Percentiles rank a stretch among this genome's conserved stretches.
Evolutionary conservation across 2,113 vertebrate genomes (phyloP).

Genomic region (Apteryx owenii): DNA sequence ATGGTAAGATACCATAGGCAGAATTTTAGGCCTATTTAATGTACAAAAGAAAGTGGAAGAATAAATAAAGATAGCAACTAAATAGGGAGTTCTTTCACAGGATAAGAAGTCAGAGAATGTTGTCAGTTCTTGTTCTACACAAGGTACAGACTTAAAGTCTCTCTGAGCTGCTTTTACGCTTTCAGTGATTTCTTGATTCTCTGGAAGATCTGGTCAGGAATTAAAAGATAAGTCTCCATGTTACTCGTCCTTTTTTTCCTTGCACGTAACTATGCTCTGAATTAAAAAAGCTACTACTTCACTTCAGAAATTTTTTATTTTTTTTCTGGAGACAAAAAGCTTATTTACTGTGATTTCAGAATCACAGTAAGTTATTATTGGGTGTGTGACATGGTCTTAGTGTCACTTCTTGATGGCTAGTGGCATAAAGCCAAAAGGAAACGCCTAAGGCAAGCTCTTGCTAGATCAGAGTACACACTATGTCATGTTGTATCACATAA

Average conservation of each 20-base stretch:
- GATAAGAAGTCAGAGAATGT: neutral
- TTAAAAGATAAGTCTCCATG: neutral
- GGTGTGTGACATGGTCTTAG: neutral
- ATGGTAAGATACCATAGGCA: neutral
- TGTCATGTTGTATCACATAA: neutral
- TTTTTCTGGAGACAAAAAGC: neutral
- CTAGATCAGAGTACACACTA: conserved; percentile 1
- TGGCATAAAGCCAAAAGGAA: conserved; percentile 30
- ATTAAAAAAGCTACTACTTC: neutral
- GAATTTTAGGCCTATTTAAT: neutral
- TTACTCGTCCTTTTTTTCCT: neutral
- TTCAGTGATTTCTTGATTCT: neutral
- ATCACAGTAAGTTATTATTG: neutral
- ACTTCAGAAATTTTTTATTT: neutral
- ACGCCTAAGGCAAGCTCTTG: neutral
- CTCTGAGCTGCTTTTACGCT: neutral
- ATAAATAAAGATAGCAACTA: neutral
- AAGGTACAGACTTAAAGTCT: neutral
- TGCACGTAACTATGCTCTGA: neutral
- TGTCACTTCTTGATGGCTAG: neutral
- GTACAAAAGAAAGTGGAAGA: neutral
- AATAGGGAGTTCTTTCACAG: neutral
- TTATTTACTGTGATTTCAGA: neutral
- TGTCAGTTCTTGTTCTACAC: neutral
- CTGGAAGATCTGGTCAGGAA: neutral